Evolutionary conservation across 2,797 vertebrate genomes (phyloP).

Genomic region (Leuciscus waleckii): DNA sequence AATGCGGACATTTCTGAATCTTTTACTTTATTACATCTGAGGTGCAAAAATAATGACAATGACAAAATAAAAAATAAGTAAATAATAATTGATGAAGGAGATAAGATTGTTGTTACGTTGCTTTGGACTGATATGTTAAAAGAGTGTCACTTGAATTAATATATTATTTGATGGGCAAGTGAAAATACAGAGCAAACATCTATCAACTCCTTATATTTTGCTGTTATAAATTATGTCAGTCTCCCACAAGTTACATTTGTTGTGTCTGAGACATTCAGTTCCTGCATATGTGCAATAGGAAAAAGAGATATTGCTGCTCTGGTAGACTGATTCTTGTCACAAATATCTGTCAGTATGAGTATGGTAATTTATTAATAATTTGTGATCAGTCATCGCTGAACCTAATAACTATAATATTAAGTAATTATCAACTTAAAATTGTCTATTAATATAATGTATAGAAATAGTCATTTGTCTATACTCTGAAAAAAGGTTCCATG

Average conservation of each 20-base stretch:
- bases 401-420: not conserved
- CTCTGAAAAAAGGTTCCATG: too few relatives aligned
- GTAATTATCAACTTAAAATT: not conserved
- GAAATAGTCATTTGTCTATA: not conserved
- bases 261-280: not conserved
- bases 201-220: not conserved
- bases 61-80: not conserved
- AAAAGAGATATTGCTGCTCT: slow-evolving; percentile 1
- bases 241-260: not conserved
- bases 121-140: not conserved
- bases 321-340: not conserved
- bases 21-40: not conserved
- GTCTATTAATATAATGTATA: not conserved
- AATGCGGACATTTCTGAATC: not conserved
- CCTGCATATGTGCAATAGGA: not conserved
- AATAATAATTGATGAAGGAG: not conserved
- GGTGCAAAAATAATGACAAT: not conserved
- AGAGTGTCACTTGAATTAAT: not conserved
- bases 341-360: not conserved
- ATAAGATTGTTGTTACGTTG: not conserved
- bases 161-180: not conserved
- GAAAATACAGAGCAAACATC: not conserved
- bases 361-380: not conserved
- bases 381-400: not conserved
- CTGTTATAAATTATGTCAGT: not conserved